Evolutionary conservation across 1,140 invertebrate genomes (phyloP), one percentile per base, ranked within the genome.

Genomic region (Drosophila parabipectinata): DNA sequence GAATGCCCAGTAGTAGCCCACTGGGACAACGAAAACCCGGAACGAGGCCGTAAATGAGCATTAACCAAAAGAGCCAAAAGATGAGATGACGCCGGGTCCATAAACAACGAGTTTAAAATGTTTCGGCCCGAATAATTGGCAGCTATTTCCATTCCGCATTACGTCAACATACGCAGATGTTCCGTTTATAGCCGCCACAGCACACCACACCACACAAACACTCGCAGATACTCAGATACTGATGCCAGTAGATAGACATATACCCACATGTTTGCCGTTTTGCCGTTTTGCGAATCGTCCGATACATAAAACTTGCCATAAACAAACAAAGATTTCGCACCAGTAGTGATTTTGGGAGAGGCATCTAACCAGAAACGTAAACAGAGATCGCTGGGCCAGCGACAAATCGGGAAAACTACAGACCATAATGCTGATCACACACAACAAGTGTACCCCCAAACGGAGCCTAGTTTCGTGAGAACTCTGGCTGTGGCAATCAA

Each of bases 111-210:
- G 75, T 68, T 64, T 64, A 52, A 80, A 81, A 73, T 66, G 77
- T 59, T 83, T 74, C 41, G 39, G 69, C 45, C 60, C 50, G 45
- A 74, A 69, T 68, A 76, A 68, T 57, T 72, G 55, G 26, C 30
- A 50, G 74, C 74, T 88, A 85, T 85, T 85, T 85, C 59, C 64
- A 82, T 75, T 72, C 64, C 71, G 69, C 61, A 88, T 85, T 85
- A 88, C 82, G 82, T 85, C 82, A 85, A 75, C 79, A 80, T 34
- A 56, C 54, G 50, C 72, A 63, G 45, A 80, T 64, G 60, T 80
- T 67, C 32, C 69, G 45, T 45, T 64, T 61, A 56, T 54, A 48
- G 37, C 50, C 28, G 59, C n/a, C 18, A 45, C 18, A 18, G 1
- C 18, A 18, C 18, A 18, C 18, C 18, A 18, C 18, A 15, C 21